A percentile compares a stretch with the other conserved stretches of the same genome.
These are phyloP conservation scores for Spizaetus ornatus DNA, from an alignment of 2,113 vertebrate genomes.

Conservation along the genomic window DNA sequence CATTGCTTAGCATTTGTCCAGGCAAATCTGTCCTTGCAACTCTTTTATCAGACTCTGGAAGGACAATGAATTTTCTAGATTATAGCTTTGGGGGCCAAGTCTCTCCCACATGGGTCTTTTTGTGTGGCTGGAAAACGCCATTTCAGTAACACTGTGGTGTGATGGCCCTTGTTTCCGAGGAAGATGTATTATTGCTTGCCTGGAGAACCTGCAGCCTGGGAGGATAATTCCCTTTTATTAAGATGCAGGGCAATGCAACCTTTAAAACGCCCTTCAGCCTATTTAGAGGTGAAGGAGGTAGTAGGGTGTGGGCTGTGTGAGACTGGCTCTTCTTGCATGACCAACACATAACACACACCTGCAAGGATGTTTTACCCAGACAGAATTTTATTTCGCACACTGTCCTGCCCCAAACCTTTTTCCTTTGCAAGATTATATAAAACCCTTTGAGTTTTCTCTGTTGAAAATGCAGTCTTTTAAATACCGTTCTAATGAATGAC, in stretches of 20 bases:
- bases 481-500: neutral
- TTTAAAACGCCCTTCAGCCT: neutral
- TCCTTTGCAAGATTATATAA: neutral
- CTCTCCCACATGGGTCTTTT: neutral
- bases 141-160: neutral
- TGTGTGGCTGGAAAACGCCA: neutral
- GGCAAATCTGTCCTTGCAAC: neutral
- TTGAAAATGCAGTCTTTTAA: neutral
- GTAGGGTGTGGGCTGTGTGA: neutral
- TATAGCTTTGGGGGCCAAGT: neutral
- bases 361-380: neutral
- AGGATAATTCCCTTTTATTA: neutral
- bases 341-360: neutral
- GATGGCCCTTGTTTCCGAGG: neutral
- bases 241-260: neutral
- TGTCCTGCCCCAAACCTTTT: neutral
- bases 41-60: neutral
- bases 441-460: neutral
- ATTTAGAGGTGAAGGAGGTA: neutral
- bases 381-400: neutral
- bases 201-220: neutral
- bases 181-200: neutral
- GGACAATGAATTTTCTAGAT: neutral
- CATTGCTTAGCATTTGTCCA: neutral
- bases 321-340: neutral